Percentiles rank a stretch among this genome's conserved stretches.
Conservation (phyloP, 2,888 invertebrate genomes). For the Lasioglossum oenotherae region DNA sequence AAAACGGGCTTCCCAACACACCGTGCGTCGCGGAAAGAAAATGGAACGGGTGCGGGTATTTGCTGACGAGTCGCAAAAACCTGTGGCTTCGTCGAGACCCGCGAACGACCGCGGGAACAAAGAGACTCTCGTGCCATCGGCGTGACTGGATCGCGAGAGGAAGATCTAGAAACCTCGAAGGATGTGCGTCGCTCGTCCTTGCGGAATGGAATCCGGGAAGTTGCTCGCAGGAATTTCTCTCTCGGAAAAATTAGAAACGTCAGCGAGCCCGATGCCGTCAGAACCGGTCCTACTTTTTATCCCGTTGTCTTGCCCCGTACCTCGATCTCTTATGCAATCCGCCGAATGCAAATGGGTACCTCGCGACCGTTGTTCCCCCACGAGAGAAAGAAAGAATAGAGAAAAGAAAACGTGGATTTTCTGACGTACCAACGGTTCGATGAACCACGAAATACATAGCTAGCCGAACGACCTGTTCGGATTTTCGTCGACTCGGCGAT, state of each 20-base stretch:
- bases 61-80: constrained; percentile 57
- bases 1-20: no score
- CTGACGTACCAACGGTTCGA: constrained; percentile 58
- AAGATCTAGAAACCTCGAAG: constrained; percentile 69
- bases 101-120: constrained; percentile 65
- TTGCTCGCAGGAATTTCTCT: constrained; percentile 42
- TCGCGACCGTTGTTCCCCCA: neutral
- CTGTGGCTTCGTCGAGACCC: constrained; percentile 29
- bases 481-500: constrained; percentile 58
- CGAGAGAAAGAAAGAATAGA: neutral
- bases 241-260: constrained; percentile 43
- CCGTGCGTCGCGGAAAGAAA: neutral
- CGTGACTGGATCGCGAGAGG: constrained; percentile 67
- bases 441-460: constrained; percentile 51
- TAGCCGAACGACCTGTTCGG: constrained; percentile 8
- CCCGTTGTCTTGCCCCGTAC: neutral
- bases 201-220: constrained; percentile 80
- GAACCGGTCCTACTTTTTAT: constrained; percentile 33
- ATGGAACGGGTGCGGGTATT: constrained; percentile 59
- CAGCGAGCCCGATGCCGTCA: neutral
- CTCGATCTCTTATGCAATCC: neutral
- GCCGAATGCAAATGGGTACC: neutral
- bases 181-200: constrained; percentile 76
- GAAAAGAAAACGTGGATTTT: neutral
- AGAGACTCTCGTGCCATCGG: constrained; percentile 72